Conservation (phyloP, 2,797 vertebrate species). For the Salmo trutta region DNA sequence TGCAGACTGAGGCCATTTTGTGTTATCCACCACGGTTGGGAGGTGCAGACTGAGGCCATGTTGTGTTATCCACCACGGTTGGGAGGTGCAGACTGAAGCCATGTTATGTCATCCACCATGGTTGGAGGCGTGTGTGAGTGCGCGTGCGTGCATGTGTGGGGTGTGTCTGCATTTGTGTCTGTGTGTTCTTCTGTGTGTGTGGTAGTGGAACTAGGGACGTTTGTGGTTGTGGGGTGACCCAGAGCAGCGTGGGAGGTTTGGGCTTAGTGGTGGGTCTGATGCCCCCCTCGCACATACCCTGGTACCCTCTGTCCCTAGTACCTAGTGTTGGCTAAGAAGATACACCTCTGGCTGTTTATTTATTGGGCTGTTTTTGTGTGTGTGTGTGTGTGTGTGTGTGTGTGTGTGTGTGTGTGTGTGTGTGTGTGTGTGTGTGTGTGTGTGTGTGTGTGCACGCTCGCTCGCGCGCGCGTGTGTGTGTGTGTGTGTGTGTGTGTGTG, state of each 20-base stretch:
- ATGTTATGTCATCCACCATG: neutral
- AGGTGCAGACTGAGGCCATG: neutral
- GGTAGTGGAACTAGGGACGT: constrained; percentile 52
- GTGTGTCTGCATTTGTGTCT: constrained; percentile 28
- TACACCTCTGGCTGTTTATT: constrained; percentile 64
- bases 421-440: constrained; percentile 28
- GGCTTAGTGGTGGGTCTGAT: constrained; percentile 50
- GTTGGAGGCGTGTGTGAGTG: neutral
- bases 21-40: neutral
- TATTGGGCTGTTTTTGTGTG: constrained; percentile 11
- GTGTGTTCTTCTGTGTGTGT: constrained; percentile 16
- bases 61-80: neutral
- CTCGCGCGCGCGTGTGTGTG: too few species aligned
- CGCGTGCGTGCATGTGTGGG: neutral
- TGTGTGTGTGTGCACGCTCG: neutral
- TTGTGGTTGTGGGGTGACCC: constrained; percentile 59
- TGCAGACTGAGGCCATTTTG: neutral
- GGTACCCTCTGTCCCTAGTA: constrained; percentile 42
- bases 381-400: constrained; percentile 27
- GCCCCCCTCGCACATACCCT: constrained; percentile 34
- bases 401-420: constrained; percentile 22
- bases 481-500: constrained; percentile 9
- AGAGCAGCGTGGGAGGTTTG: constrained; percentile 64
- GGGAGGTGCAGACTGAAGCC: neutral
- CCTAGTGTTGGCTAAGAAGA: constrained; percentile 48